phyloP scores from a whole-genome alignment of 92 coral and sea anemone genomes.

The Phenganax marumi region DNA sequence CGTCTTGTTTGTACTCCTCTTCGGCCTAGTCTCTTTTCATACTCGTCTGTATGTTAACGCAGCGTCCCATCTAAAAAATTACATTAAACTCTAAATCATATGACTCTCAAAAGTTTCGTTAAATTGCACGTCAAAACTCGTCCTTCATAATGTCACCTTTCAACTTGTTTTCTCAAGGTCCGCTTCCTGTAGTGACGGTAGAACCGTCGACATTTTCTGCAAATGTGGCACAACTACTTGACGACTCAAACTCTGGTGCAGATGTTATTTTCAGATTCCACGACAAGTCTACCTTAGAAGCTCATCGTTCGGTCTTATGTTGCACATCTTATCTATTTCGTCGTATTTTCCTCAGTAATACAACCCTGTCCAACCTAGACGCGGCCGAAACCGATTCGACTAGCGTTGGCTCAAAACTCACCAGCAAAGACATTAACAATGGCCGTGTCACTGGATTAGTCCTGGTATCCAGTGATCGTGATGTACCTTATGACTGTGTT shows the following conservation, averaged over 20 bases:
- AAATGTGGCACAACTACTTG: conserved; percentile 61
- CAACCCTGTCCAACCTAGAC: background rate
- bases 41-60: too few species aligned
- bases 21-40: too few species aligned
- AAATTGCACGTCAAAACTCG: too few species aligned
- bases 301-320: conserved; percentile 72
- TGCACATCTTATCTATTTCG: conserved; percentile 63
- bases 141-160: too few species aligned
- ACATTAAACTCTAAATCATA: too few species aligned
- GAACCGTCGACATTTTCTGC: conserved; percentile 65
- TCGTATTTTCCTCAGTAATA: conserved; percentile 40
- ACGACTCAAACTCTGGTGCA: conserved; percentile 44
- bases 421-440: conserved; percentile 38
- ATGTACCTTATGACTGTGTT: conserved; percentile 36
- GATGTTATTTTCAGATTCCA: conserved; percentile 63
- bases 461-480: conserved; percentile 38
- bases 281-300: conserved; percentile 58
- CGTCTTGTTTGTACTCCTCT: too few species aligned
- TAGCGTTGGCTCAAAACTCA: conserved; percentile 20
- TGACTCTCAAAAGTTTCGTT: too few species aligned
- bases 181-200: conserved; percentile 61
- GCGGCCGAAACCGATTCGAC: background rate
- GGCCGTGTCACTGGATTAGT: conserved; percentile 30
- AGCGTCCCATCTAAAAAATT: too few species aligned
- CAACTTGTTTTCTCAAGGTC: conserved; percentile 44